Evolutionary conservation across 2,113 vertebrate genomes (phyloP).

Genomic region (Albula goreensis): DNA sequence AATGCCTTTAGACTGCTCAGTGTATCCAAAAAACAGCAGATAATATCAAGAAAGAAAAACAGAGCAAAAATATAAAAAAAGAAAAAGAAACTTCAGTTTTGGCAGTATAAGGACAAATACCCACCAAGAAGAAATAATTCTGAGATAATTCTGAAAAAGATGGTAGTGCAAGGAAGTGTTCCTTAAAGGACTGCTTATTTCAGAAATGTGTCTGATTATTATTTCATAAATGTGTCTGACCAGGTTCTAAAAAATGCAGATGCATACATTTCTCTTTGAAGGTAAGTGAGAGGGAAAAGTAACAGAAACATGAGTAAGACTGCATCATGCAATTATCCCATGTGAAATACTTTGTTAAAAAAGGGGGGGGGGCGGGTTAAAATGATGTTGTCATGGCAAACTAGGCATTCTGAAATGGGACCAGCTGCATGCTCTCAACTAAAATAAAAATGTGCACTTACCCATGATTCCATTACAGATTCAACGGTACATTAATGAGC

Average conservation of each 20-base stretch:
- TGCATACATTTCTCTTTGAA: not conserved
- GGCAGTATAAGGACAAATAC: too few relatives aligned
- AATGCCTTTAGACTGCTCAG: too few relatives aligned
- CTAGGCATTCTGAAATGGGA: not conserved
- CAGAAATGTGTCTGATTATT: too few relatives aligned
- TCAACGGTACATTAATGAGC: not conserved
- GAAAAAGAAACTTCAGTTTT: too few relatives aligned
- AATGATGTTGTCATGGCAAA: not conserved
- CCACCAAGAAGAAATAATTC: too few relatives aligned
- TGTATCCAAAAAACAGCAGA: too few relatives aligned
- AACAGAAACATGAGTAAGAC: not conserved
- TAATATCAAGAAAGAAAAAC: too few relatives aligned
- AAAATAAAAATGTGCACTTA: conserved; percentile 2
- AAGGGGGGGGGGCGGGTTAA: not conserved
- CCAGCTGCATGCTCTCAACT: conserved; percentile 7
- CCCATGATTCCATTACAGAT: not conserved
- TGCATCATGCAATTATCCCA: not conserved
- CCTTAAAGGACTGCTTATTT: too few relatives aligned
- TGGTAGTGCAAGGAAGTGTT: too few relatives aligned
- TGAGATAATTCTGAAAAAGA: too few relatives aligned
- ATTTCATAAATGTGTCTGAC: too few relatives aligned
- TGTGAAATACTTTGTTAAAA: conserved; percentile 1
- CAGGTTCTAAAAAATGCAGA: not conserved
- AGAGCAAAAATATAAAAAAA: too few relatives aligned
- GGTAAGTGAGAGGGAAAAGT: not conserved